Conservation (phyloP, 2,888 invertebrate species). For the Lucinisca nassula region DNA sequence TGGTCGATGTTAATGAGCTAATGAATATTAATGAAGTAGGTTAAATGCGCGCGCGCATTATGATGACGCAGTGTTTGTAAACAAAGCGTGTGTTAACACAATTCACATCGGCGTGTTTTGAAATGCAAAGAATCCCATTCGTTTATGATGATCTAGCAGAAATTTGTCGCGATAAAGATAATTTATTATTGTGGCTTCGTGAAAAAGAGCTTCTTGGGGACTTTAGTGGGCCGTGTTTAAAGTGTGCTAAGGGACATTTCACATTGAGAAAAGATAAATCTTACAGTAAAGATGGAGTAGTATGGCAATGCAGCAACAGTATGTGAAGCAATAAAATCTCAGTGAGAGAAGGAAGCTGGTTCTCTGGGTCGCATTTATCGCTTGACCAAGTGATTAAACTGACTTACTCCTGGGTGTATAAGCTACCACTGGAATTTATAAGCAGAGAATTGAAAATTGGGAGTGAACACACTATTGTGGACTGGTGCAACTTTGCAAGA, state of each 20-base stretch:
- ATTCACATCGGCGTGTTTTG: background rate
- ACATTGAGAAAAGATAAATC: background rate
- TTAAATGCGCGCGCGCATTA: background rate
- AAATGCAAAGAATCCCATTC: background rate
- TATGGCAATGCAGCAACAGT: background rate
- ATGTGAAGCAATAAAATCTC: constrained; percentile 6
- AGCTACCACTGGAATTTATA: background rate
- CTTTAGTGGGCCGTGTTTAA: background rate
- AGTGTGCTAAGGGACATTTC: background rate
- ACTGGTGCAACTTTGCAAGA: constrained; percentile 46
- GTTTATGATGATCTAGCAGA: background rate
- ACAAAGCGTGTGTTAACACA: background rate
- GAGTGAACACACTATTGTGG: constrained; percentile 38
- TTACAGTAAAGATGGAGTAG: background rate
- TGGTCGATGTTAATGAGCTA: background rate
- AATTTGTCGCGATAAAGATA: background rate
- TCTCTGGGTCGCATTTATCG: background rate
- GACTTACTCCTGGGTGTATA: constrained; percentile 22
- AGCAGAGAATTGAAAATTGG: background rate
- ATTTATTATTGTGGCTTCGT: background rate
- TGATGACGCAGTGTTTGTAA: background rate
- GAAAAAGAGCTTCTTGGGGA: constrained; percentile 1
- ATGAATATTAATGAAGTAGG: background rate
- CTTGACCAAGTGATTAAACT: constrained; percentile 6
- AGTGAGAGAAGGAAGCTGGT: constrained; percentile 1